These are phyloP conservation scores for Nothocercus julius DNA, from an alignment of 2,113 vertebrate species.

Conservation along the genomic window DNA sequence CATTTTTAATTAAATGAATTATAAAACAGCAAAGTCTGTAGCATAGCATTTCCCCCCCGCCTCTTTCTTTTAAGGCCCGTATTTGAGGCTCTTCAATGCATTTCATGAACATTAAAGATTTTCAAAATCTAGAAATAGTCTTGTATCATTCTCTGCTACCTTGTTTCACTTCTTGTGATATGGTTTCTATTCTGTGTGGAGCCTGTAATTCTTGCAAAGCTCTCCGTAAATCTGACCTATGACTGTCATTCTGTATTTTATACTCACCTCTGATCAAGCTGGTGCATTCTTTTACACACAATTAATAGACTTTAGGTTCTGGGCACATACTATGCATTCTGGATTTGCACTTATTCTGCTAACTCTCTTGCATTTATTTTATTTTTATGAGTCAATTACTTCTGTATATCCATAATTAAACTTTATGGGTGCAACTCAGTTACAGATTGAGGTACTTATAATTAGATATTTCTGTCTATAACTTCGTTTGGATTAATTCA, in stretches of 20 bases:
- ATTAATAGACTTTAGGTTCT: not conserved
- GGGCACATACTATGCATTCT: not conserved
- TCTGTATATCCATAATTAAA: not conserved
- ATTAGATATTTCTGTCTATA: not conserved
- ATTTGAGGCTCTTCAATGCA: not conserved
- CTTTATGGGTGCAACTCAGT: not conserved
- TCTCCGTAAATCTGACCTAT: not conserved
- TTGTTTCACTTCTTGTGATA: not conserved
- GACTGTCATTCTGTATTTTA: not conserved
- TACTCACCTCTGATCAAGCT: not conserved
- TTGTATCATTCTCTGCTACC: not conserved
- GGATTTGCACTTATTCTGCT: not conserved
- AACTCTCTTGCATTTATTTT: not conserved
- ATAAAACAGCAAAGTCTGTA: not conserved
- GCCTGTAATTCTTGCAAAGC: not conserved
- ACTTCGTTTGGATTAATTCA: not conserved
- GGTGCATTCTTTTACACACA: not conserved
- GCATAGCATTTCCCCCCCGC: not conserved
- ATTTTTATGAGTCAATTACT: not conserved
- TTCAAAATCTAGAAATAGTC: not conserved
- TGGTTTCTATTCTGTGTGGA: not conserved
- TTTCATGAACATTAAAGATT: not conserved
- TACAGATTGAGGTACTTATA: not conserved
- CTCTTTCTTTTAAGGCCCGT: not conserved
- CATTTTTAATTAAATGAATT: slow-evolving; percentile 12